These are phyloP conservation scores for Heliconius congener DNA, from an alignment of 1,140 invertebrate species.

Conservation along the genomic window DNA sequence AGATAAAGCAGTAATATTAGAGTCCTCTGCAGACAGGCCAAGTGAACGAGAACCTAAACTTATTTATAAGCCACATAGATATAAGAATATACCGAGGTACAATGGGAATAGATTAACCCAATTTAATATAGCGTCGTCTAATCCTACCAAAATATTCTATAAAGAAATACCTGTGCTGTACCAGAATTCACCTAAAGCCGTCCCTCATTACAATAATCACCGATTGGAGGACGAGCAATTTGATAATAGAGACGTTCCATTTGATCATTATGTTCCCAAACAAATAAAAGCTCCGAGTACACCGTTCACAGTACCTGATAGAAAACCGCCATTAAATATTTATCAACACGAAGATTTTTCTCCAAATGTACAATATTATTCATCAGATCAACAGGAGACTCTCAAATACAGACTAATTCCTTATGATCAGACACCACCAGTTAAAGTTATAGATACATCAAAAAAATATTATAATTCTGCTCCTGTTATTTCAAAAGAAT, in stretches of 20 bases:
- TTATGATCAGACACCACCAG: conserved; percentile 77
- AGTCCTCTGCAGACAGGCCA: conserved; percentile 52
- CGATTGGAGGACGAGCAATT: conserved; percentile 43
- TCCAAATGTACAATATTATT: conserved; percentile 65
- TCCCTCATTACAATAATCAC: conserved; percentile 54
- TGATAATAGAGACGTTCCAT: conserved; percentile 49
- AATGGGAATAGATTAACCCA: conserved; percentile 77
- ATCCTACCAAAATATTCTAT: conserved; percentile 72
- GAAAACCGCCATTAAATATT: conserved; percentile 63
- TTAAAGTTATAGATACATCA: conserved; percentile 50
- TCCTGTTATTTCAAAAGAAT: conserved; percentile 50
- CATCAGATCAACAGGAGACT: conserved; percentile 60
- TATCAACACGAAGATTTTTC: conserved; percentile 55
- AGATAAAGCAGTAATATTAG: conserved; percentile 70
- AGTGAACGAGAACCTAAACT: conserved; percentile 59
- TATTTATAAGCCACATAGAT: conserved; percentile 54
- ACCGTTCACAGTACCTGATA: conserved; percentile 45
- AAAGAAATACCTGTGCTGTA: conserved; percentile 58
- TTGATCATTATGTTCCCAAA: conserved; percentile 53
- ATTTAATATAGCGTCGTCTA: conserved; percentile 76
- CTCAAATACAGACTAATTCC: conserved; percentile 77
- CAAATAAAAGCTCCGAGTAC: conserved; percentile 54
- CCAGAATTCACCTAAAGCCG: conserved; percentile 49
- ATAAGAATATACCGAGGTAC: conserved; percentile 72
- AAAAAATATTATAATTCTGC: conserved; percentile 53